These are phyloP conservation scores for Pardalotus punctatus DNA, from an alignment of 2,113 vertebrate species.

Conservation along the genomic window DNA sequence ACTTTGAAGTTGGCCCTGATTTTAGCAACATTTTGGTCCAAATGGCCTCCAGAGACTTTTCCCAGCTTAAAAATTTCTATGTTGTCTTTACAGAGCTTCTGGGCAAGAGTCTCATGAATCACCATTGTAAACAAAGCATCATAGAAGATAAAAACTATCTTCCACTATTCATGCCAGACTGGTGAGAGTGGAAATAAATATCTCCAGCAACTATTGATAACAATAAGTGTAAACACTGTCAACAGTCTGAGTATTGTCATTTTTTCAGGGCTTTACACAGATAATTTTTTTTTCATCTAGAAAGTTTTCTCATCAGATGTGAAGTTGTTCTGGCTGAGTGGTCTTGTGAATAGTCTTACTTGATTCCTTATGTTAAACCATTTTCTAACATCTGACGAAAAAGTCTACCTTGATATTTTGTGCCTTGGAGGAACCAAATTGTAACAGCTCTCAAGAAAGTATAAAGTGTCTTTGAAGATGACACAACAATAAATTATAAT, in stretches of 20 bases:
- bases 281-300: background rate
- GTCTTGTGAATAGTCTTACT: background rate
- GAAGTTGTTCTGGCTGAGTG: background rate
- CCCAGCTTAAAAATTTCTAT: background rate
- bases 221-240: background rate
- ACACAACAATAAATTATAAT: background rate
- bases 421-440: background rate
- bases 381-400: background rate
- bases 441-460: background rate
- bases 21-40: background rate
- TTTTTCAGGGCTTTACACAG: background rate
- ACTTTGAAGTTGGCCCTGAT: background rate
- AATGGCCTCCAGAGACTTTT: background rate
- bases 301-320: background rate
- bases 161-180: background rate
- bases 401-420: background rate
- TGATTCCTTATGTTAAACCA: background rate
- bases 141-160: background rate
- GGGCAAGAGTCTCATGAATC: background rate
- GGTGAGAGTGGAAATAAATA: background rate
- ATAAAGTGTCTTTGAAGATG: background rate
- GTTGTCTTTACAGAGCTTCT: background rate
- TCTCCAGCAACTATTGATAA: background rate
- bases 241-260: background rate
- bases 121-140: background rate